These are phyloP conservation scores for Drosophila merina DNA, from an alignment of 2,888 invertebrate genomes.

Conservation along the genomic window DNA sequence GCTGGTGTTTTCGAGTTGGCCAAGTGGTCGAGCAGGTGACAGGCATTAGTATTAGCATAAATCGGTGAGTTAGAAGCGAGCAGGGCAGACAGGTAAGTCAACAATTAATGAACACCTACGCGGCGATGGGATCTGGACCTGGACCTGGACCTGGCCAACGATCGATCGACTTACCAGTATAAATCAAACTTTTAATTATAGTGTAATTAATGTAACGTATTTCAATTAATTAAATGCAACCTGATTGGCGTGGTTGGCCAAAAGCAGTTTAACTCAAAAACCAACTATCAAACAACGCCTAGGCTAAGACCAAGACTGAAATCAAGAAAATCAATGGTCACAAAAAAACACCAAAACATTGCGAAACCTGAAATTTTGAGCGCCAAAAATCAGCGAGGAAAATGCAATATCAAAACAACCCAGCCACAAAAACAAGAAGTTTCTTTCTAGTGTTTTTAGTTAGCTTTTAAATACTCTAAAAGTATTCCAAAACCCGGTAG, in stretches of 20 bases:
- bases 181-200: constrained; percentile 77
- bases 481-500: background rate
- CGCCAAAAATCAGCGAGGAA: constrained; percentile 44
- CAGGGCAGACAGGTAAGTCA: constrained; percentile 39
- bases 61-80: constrained; percentile 28
- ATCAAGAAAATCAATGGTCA: constrained; percentile 1
- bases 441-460: background rate
- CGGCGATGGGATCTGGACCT: constrained; percentile 20
- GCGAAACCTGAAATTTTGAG: constrained; percentile 51
- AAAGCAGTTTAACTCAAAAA: constrained; percentile 20
- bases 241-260: constrained; percentile 55
- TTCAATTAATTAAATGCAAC: constrained; percentile 76
- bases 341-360: constrained; percentile 33
- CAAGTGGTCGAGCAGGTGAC: constrained; percentile 44
- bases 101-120: constrained; percentile 56
- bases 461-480: constrained; percentile 11
- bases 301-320: constrained; percentile 21
- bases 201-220: constrained; percentile 77
- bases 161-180: constrained; percentile 44
- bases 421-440: constrained; percentile 23
- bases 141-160: constrained; percentile 4
- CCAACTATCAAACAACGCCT: constrained; percentile 37
- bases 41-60: constrained; percentile 54
- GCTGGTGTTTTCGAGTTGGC: constrained; percentile 16
- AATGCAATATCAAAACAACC: constrained; percentile 38